Evolutionary conservation across 2,797 vertebrate genomes (phyloP).

Genomic region (Phataginus tetradactyla): DNA sequence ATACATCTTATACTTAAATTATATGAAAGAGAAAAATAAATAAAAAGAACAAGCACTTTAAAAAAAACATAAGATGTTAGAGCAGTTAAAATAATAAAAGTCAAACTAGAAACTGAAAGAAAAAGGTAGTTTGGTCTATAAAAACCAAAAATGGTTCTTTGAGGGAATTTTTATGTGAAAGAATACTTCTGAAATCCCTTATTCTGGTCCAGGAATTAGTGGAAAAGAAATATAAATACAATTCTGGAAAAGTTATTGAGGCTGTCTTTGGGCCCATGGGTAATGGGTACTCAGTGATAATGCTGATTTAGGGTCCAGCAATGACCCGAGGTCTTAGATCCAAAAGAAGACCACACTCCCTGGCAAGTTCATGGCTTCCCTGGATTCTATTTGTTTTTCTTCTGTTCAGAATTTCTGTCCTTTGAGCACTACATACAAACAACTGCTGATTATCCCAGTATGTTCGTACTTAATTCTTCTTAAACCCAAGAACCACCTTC

Average conservation of each 20-base stretch:
- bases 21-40: neutral
- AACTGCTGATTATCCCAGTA: neutral
- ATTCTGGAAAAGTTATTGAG: neutral
- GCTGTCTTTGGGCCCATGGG: neutral
- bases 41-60: neutral
- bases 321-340: neutral
- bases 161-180: neutral
- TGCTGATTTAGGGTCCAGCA: neutral
- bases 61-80: neutral
- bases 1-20: neutral
- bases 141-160: neutral
- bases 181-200: neutral
- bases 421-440: neutral
- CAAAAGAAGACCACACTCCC: neutral
- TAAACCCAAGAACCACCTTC: neutral
- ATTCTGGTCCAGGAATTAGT: neutral
- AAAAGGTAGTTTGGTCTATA: neutral
- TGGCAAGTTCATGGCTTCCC: neutral
- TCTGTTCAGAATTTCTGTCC: neutral
- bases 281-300: neutral
- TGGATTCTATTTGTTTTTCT: neutral
- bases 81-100: neutral
- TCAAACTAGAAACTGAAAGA: neutral
- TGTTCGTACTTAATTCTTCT: neutral
- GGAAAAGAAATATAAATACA: neutral